These are phyloP conservation scores for Palythoa grandiflora DNA, from an alignment of 92 coral and sea anemone species.

Conservation along the genomic window DNA sequence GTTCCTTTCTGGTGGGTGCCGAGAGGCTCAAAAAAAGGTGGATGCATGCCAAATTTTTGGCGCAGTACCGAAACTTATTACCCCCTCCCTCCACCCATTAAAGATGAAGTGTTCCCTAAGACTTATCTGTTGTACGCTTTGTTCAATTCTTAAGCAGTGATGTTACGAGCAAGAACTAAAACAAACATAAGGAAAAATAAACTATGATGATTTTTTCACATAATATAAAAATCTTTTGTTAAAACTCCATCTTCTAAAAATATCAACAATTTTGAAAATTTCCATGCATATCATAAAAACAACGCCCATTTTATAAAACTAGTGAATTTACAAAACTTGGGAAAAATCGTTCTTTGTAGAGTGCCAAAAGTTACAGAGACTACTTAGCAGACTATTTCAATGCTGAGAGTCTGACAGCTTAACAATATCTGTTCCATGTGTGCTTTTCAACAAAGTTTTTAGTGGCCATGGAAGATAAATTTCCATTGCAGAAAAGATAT, in stretches of 20 bases:
- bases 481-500: constrained; percentile 51
- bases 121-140: too few species aligned
- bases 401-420: constrained; percentile 31
- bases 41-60: too few species aligned
- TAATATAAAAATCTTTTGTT: neutral
- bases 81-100: too few species aligned
- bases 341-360: neutral
- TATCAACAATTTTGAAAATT: neutral
- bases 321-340: constrained; percentile 10
- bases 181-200: too few species aligned
- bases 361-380: neutral
- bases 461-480: constrained; percentile 49
- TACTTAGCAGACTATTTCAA: neutral
- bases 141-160: too few species aligned
- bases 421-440: constrained; percentile 50
- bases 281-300: constrained; percentile 18
- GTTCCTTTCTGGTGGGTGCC: too few species aligned
- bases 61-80: too few species aligned
- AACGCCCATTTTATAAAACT: neutral
- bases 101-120: too few species aligned
- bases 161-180: too few species aligned
- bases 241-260: neutral
- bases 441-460: constrained; percentile 45
- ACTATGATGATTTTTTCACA: neutral
- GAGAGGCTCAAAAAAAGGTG: too few species aligned